These are phyloP conservation scores for Thryonomys swinderianus DNA, from an alignment of 2,113 vertebrate genomes.

Conservation along the genomic window DNA sequence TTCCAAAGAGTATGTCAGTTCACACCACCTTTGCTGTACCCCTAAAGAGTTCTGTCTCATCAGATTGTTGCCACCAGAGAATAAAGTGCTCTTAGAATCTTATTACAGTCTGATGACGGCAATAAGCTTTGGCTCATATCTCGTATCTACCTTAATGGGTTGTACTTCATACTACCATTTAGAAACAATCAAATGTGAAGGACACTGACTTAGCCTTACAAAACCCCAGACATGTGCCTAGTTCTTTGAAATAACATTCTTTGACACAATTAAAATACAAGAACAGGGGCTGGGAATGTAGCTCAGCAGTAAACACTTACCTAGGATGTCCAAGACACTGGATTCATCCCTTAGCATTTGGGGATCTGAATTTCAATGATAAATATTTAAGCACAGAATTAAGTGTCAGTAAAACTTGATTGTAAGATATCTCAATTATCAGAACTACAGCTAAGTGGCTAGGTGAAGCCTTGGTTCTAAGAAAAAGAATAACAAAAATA, in stretches of 20 bases:
- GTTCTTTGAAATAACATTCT: constrained; percentile 24
- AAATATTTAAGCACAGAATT: constrained; percentile 23
- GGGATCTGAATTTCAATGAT: constrained; percentile 13
- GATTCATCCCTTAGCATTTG: neutral
- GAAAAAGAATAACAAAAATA: constrained; percentile 3
- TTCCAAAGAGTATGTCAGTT: constrained; percentile 21
- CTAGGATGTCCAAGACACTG: neutral
- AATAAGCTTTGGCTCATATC: constrained; percentile 29
- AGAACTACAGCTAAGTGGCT: neutral
- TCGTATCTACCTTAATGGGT: neutral
- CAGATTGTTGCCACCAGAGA: neutral
- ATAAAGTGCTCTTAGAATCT: neutral
- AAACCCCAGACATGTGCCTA: neutral
- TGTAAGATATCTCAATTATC: constrained; percentile 36
- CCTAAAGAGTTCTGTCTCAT: constrained; percentile 15
- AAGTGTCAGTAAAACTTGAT: constrained; percentile 33
- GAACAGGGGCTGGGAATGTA: neutral
- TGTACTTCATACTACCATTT: constrained; percentile 10
- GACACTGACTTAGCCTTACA: constrained; percentile 24
- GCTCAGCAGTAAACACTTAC: neutral
- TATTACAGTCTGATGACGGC: neutral
- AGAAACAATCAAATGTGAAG: constrained; percentile 41
- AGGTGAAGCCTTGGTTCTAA: neutral
- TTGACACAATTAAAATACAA: neutral
- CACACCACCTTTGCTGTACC: neutral